Evolutionary conservation across 2,888 invertebrate genomes (phyloP).

Genomic region (Ophion slaviceki): DNA sequence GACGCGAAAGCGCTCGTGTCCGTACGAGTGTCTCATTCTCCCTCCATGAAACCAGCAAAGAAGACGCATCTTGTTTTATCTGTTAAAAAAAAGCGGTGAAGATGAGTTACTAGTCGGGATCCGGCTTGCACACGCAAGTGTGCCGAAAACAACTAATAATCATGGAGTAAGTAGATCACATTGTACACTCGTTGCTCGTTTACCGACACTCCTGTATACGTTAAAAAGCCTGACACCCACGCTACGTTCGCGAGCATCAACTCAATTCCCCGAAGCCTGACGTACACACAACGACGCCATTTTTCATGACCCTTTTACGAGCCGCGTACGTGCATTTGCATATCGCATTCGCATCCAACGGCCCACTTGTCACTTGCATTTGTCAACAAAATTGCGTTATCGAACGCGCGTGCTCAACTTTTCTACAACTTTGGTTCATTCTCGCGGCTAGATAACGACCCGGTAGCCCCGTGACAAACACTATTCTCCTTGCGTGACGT

Average conservation of each 20-base stretch:
- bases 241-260: no score
- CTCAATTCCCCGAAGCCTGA: no score
- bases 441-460: constrained; percentile 27
- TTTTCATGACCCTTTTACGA: constrained; percentile 67
- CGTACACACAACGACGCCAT: constrained; percentile 70
- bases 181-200: constrained; percentile 50
- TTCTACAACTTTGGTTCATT: background rate
- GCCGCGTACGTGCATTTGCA: background rate
- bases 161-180: constrained; percentile 88
- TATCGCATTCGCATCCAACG: background rate
- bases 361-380: constrained; percentile 1
- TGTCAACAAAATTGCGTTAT: constrained; percentile 4
- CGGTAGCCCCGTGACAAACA: background rate
- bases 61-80: constrained; percentile 83
- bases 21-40: constrained; percentile 74
- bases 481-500: constrained; percentile 50
- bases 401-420: background rate
- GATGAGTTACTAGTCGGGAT: constrained; percentile 91
- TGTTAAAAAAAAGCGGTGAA: constrained; percentile 85
- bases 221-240: background rate
- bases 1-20: constrained; percentile 54
- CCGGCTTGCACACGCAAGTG: constrained; percentile 90
- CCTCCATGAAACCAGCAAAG: constrained; percentile 79
- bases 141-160: constrained; percentile 87
- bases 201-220: background rate